Conservation (phyloP, 2,888 invertebrate genomes). For the Pediacus dermestoides region DNA sequence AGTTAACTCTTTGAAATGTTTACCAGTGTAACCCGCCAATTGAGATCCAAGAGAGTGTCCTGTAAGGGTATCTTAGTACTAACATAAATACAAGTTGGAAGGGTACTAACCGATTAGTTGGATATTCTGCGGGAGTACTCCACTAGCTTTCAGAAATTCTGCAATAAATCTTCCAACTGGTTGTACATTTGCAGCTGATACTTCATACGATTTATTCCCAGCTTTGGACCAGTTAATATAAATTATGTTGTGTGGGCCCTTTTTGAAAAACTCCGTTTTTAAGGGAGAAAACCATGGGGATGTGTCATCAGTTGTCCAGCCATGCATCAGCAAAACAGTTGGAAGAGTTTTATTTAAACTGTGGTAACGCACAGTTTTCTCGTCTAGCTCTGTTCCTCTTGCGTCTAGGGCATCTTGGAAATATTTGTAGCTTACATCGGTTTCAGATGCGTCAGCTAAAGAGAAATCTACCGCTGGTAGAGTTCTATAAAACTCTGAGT, state of each 20-base stretch:
- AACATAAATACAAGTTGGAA: background rate
- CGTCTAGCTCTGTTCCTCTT: conserved; percentile 23
- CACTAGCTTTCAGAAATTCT: conserved; percentile 40
- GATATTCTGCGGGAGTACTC: conserved; percentile 43
- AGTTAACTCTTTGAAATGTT: conserved; percentile 24
- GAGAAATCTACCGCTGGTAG: conserved; percentile 32
- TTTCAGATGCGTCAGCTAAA: conserved; percentile 27
- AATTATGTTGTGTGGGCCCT: conserved; percentile 49
- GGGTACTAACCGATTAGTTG: conserved; percentile 48
- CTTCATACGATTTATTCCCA: conserved; percentile 34
- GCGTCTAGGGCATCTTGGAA: conserved; percentile 24
- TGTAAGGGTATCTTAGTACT: conserved; percentile 20
- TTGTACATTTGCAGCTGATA: conserved; percentile 48
- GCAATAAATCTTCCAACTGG: conserved; percentile 49
- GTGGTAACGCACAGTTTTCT: conserved; percentile 21
- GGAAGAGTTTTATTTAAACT: conserved; percentile 27
- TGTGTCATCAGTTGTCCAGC: conserved; percentile 51
- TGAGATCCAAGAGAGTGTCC: conserved; percentile 42
- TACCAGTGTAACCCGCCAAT: conserved; percentile 35
- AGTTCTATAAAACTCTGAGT: conserved; percentile 12
- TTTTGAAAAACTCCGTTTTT: conserved; percentile 46
- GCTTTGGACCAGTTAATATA: conserved; percentile 49
- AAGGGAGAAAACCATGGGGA: conserved; percentile 44
- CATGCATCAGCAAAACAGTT: conserved; percentile 52
- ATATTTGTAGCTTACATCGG: conserved; percentile 29